Conservation (phyloP, 1,140 invertebrate species). For the Drosophila guanche region DNA sequence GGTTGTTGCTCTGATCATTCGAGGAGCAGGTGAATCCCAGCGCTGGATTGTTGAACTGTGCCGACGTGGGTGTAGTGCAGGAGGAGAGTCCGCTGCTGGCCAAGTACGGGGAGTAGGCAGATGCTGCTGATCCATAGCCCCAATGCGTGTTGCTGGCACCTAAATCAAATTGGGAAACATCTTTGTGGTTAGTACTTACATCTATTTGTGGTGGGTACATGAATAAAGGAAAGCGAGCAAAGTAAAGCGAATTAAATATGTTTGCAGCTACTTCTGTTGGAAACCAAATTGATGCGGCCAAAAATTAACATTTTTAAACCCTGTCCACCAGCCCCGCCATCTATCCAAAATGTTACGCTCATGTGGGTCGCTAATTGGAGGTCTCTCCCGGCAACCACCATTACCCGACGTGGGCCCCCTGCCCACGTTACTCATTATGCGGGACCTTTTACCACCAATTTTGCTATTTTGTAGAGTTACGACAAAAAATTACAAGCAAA, state of each 20-base stretch:
- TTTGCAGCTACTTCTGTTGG: no score
- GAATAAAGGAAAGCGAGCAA: background rate
- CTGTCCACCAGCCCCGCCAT: no score
- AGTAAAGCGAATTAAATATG: background rate
- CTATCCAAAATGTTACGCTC: conserved; percentile 31
- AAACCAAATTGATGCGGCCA: no score
- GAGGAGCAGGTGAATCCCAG: conserved; percentile 87
- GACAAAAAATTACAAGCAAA: conserved; percentile 57
- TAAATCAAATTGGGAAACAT: conserved; percentile 91
- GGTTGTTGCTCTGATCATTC: conserved; percentile 88
- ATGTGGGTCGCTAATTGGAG: conserved; percentile 63
- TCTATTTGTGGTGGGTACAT: background rate
- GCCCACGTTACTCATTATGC: conserved; percentile 47
- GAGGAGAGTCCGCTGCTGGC: conserved; percentile 87
- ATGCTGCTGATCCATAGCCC: conserved; percentile 92
- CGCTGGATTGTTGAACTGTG: conserved; percentile 88
- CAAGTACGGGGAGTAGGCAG: conserved; percentile 91
- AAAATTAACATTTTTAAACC: background rate
- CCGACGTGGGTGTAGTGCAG: conserved; percentile 87
- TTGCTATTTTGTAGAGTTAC: conserved; percentile 8
- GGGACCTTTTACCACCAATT: conserved; percentile 33
- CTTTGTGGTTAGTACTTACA: conserved; percentile 61
- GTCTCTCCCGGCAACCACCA: background rate
- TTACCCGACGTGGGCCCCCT: background rate
- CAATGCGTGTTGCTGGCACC: conserved; percentile 91